Evolutionary conservation across 2,113 vertebrate species (phyloP), one percentile per base, ranked within the genome.

Genomic region (Phyllostomus hastatus): DNA sequence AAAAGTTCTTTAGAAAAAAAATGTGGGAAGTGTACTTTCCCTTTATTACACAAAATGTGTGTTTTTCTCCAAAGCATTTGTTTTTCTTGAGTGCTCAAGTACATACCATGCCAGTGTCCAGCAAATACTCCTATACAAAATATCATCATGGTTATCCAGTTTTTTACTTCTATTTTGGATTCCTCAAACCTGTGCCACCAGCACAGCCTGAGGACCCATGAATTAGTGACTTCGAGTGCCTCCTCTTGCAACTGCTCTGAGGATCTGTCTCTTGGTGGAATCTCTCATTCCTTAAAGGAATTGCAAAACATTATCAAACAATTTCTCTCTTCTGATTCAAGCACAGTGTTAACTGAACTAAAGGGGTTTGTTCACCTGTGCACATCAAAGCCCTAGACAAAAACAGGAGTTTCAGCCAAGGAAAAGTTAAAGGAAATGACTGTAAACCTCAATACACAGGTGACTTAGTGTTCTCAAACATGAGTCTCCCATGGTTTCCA

Each of bases 321-420:
- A 50, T 75, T 95, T 96, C 57, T 94, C 38, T 92, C 41, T 59
- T 85, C 38, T 70, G 19, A 93, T 48, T 86, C 38, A 94, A 94
- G 22, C 54, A 24, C 69, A 41, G 6, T 46, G 72, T 73, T 46
- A 73, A 73, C 38, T 28, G 11, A 73, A 43, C 41, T 73, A 16
- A 73, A 73, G 41, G 24, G 14, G 41, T 73, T 73, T 12, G 3
- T 16, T 73, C 15, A 4, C 5, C 24, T 73, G 70, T 48, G 15
- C 43, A 33, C 24, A 76, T 48, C 16, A 76, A 76, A 76, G 43
- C 28, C 73, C 43, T 33, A 76, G 28, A 76, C 7, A 19, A 28
- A 16, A 76, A 48, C 24, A 43, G 41, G 72, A 75, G 73, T 75
- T 46, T 75, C 73, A 76, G 43, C 43, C 31, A 76, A 31, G 73